Conservation (phyloP, 2,888 invertebrate species). For the Tetragonisca angustula region DNA sequence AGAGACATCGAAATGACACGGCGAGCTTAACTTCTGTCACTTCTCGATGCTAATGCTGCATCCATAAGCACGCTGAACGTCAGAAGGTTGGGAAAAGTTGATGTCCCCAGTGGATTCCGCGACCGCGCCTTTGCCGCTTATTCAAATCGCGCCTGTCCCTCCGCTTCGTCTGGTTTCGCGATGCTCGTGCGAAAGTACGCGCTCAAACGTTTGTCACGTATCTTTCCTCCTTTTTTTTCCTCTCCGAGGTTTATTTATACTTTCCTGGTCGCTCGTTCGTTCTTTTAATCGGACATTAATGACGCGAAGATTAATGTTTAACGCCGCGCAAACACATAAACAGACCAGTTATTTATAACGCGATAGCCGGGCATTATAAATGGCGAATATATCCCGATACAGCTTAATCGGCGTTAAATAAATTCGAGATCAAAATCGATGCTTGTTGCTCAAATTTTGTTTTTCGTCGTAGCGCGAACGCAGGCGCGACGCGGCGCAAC, state of each 20-base stretch:
- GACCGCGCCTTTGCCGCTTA: conserved; percentile 70
- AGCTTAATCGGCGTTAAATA: conserved; percentile 62
- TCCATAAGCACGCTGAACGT: conserved; percentile 74
- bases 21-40: conserved; percentile 78
- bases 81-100: conserved; percentile 74
- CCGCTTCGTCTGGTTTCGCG: neutral
- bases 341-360: conserved; percentile 44
- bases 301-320: conserved; percentile 41
- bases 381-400: conserved; percentile 47
- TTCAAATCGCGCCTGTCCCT: conserved; percentile 69
- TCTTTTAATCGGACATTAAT: conserved; percentile 44
- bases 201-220: conserved; percentile 2
- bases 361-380: conserved; percentile 38
- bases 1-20: conserved; percentile 80
- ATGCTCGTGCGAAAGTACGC: neutral
- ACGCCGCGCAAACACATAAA: neutral
- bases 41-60: conserved; percentile 79
- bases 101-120: conserved; percentile 75
- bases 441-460: conserved; percentile 68
- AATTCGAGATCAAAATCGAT: conserved; percentile 66
- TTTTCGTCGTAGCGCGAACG: conserved; percentile 31
- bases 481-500: neutral
- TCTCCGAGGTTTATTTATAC: neutral
- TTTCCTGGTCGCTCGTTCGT: neutral
- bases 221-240: neutral